Base-by-base conservation (phyloP, 2,113 vertebrate species). In the Gobius niger region DNA sequence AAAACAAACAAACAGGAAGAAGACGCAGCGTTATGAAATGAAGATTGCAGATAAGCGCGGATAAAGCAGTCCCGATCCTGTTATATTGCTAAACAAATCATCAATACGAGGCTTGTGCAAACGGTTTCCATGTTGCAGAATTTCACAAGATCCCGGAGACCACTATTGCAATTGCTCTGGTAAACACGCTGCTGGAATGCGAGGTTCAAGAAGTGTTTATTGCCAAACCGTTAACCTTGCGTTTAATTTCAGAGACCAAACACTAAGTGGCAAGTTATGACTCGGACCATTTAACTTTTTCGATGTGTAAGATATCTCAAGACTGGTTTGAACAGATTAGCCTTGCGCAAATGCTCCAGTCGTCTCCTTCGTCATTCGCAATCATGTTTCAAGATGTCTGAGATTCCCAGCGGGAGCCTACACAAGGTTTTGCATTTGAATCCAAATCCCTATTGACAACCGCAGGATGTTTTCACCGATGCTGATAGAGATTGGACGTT, bases 321-420 rank as follows among this genome's bases (percentile, higher is more conserved):
- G 11, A 12, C 53, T 34, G 53, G 6, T 56, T 34, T 56, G 19
- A 54, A 24, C n/a, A 53, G 16, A 53, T 18, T 1, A 24, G 52
- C 11, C 18, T 24, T 54, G 24, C 52, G 24, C 51, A 54, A 24
- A 54, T 12, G 53, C 19, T 44, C 52, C 9, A 6, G 18, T 54
- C 52, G 19, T 53, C 52, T 53, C 18, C 53, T 72, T 68, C 50
- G 47, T 34, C 47, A 80, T 70, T 63, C 68, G 63, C 69, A 84
- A 74, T 82, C 76, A 78, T 82, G 82, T 71, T 84, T 76, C 8
- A 70, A 78, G 72, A 83, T 67, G 73, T 76, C 40, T 44, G 65
- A 60, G 70, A 68, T 67, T 82, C 86, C 85, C 80, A 7, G n/a
- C 50, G 78, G 88, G 76, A 85, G 67, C 70, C 75, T 40, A 83